Evolutionary conservation across 2,797 vertebrate species (phyloP).

Genomic region (Tangara arthus): DNA sequence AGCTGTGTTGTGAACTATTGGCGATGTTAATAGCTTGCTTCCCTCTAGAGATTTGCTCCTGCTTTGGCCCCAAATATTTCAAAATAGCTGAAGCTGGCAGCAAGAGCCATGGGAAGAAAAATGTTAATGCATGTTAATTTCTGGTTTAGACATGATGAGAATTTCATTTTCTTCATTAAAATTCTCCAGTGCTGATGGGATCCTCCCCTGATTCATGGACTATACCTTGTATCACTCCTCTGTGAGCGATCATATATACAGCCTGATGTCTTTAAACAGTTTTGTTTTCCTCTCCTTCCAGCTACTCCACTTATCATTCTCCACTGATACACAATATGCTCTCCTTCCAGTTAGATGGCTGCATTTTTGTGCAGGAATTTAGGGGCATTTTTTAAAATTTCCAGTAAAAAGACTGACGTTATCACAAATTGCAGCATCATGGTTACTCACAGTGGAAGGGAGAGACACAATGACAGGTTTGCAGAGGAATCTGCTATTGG

Average conservation of each 20-base stretch:
- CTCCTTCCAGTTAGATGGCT: neutral
- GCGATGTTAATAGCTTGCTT: conserved; percentile 46
- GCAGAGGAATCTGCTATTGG: neutral
- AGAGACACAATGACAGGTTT: neutral
- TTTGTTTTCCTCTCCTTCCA: neutral
- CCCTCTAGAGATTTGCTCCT: conserved; percentile 52
- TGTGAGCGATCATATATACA: neutral
- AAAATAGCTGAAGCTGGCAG: conserved; percentile 57
- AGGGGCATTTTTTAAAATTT: neutral
- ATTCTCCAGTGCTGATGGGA: neutral
- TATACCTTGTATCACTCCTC: neutral
- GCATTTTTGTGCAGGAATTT: neutral
- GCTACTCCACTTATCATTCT: neutral
- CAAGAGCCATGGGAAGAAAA: conserved; percentile 55
- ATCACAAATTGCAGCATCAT: neutral
- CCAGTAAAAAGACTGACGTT: neutral
- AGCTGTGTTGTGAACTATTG: conserved; percentile 52
- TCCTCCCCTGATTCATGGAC: conserved; percentile 31
- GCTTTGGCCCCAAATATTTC: conserved; percentile 58
- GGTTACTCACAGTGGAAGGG: neutral
- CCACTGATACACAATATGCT: neutral
- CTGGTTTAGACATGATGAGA: conserved; percentile 50
- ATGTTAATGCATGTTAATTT: conserved; percentile 64
- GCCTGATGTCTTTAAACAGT: neutral
- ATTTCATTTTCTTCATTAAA: conserved; percentile 64